Base-by-base conservation (phyloP, 2,888 invertebrate genomes). In the Ennomos erosarius region DNA sequence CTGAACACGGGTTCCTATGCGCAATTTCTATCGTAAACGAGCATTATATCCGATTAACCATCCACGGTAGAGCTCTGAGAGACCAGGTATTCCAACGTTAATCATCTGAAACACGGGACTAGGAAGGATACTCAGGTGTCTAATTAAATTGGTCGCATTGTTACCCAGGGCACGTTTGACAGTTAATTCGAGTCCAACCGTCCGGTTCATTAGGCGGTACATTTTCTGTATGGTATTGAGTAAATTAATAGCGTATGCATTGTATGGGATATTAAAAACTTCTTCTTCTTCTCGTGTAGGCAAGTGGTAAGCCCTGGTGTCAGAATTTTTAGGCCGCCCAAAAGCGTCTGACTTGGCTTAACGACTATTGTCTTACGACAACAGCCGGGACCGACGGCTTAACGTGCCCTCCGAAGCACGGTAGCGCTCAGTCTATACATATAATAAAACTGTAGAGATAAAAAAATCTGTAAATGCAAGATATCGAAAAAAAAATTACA, bases 151-250 rank as follows among this genome's bases (percentile, higher is more conserved):
- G 78, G 84, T 72, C 69, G 57, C 59, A 64, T 85, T 82, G 76
- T 66, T 74, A 85, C 73, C 68, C 86, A 51, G 64, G 69, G 82
- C 88, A 88, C 88, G 87, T 87, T 79, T 81, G 79, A 78, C 85
- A 84, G 87, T 88, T 87, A 88, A 87, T 87, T 85, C 79, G 75
- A 81, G 75, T 74, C 77, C 74, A 65, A 74, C 76, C 71, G 78
- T 73, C 70, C 74, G 73, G 81, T 86, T 88, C 85, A 87, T 88
- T 88, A 86, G 81, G 77, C 81, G 74, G 78, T 75, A 81, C 82
- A 84, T 84, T 84, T 79, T 75, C 75, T 73, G 73, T 73, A 72
- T 76, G 78, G 73, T 73, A 77, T 84, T 79, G 75, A 77, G 76
- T 79, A 75, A 80, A 80, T 80, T 81, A 82, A 83, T 80, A 59